These are phyloP conservation scores for Ophthalmolycus amberensis DNA, from an alignment of 2,113 vertebrate species.

Conservation along the genomic window DNA sequence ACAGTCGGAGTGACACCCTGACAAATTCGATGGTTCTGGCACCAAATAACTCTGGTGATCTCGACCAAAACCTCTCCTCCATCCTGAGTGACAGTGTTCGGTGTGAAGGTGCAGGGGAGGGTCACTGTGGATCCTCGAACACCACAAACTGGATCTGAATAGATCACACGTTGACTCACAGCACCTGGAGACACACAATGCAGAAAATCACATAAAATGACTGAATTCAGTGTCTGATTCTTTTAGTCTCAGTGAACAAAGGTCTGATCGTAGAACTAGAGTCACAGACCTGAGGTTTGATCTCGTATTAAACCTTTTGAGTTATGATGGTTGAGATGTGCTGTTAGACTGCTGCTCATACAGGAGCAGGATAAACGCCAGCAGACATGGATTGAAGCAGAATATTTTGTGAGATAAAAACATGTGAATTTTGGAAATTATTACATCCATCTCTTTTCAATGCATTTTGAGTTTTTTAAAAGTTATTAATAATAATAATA, in stretches of 20 bases:
- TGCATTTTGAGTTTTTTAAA: too few relatives aligned
- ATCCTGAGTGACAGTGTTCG: background rate
- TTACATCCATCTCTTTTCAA: too few relatives aligned
- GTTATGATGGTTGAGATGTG: too few relatives aligned
- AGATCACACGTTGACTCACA: background rate
- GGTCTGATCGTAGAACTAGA: background rate
- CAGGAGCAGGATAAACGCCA: too few relatives aligned
- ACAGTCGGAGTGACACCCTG: rapidly evolving
- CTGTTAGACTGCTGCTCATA: too few relatives aligned
- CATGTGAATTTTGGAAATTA: too few relatives aligned
- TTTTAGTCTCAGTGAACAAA: too few relatives aligned
- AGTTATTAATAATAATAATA: too few relatives aligned
- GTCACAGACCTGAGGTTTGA: too few relatives aligned
- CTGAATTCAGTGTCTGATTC: background rate
- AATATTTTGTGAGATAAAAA: too few relatives aligned
- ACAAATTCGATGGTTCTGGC: background rate
- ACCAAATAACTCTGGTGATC: conserved; percentile 11
- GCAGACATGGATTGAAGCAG: too few relatives aligned
- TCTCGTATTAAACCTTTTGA: too few relatives aligned
- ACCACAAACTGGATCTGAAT: background rate
- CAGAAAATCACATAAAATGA: background rate
- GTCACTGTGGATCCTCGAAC: background rate
- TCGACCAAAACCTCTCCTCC: background rate
- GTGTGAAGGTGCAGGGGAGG: background rate
- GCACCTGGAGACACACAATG: background rate